Percentiles rank a stretch among this genome's conserved stretches.
phyloP scores from a whole-genome alignment of 64 coral and sea anemone species.

The Actinia equina region DNA sequence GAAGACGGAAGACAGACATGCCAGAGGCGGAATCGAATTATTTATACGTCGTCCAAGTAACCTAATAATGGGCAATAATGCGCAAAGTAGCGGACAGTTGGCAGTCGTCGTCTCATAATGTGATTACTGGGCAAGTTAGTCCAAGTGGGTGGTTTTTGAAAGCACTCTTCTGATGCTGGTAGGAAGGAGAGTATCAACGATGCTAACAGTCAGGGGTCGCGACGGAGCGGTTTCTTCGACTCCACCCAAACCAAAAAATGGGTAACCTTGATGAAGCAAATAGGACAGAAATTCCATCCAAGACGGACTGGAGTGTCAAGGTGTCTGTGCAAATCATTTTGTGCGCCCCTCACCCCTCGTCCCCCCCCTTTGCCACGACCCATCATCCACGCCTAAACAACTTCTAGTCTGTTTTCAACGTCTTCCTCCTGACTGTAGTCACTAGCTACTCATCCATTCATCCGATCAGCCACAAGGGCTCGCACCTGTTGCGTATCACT shows the following conservation, averaged over 20 bases:
- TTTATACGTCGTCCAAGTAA: not conserved
- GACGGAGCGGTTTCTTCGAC: not conserved
- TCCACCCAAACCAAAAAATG: slow-evolving; percentile 15
- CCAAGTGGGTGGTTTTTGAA: slow-evolving; percentile 24
- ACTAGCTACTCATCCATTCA: slow-evolving; percentile 54
- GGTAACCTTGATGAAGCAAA: slow-evolving; percentile 47
- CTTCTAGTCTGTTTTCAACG: slow-evolving; percentile 39
- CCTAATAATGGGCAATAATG: not conserved
- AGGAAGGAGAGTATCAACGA: not conserved
- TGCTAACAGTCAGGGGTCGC: not conserved
- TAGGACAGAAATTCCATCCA: not conserved
- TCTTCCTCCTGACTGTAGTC: not conserved
- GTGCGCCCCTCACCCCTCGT: not conserved
- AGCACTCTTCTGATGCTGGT: not conserved
- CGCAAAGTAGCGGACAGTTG: not conserved
- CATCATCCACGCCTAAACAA: not conserved
- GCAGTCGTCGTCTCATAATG: not conserved
- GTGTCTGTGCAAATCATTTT: slow-evolving; percentile 6
- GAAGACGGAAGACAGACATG: not conserved
- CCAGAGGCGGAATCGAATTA: not conserved
- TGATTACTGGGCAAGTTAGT: not conserved
- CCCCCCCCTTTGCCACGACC: slow-evolving; percentile 51
- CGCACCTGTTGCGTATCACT: not conserved
- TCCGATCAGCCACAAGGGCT: not conserved
- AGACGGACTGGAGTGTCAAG: slow-evolving; percentile 27